phyloP scores from a whole-genome alignment of 2,113 vertebrate genomes.

The Sceloporus undulatus region DNA sequence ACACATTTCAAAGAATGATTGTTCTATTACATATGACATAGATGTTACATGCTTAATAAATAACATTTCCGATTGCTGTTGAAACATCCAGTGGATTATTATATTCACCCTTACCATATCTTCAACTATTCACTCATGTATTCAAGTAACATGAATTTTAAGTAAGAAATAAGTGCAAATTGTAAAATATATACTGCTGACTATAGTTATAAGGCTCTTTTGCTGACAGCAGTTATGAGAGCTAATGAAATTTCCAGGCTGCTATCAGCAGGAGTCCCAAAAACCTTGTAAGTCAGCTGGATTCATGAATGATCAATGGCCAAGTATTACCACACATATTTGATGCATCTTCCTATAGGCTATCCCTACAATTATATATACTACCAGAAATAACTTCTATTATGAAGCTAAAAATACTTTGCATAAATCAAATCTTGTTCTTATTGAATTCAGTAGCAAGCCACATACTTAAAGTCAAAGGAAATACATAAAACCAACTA shows the following conservation, averaged over 20 bases:
- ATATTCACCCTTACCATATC: constrained; percentile 16
- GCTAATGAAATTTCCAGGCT: constrained; percentile 33
- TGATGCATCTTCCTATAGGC: constrained; percentile 27
- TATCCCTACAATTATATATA: constrained; percentile 16
- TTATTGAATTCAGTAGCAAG: background rate
- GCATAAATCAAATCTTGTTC: constrained; percentile 14
- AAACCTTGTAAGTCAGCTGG: background rate
- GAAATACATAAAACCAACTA: background rate
- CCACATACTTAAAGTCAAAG: background rate
- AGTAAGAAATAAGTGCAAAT: constrained; percentile 18
- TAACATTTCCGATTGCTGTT: background rate
- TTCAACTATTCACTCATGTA: background rate
- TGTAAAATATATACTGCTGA: constrained; percentile 35
- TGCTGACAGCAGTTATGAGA: constrained; percentile 8
- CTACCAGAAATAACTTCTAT: background rate
- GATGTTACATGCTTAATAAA: background rate
- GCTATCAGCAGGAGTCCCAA: constrained; percentile 49
- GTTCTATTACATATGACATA: no score
- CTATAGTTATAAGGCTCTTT: background rate
- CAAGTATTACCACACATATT: constrained; percentile 29
- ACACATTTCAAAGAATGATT: constrained; percentile 20
- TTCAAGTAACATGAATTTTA: constrained; percentile 27
- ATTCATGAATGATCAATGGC: constrained; percentile 32
- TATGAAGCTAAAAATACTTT: background rate
- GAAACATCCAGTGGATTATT: constrained; percentile 29